A percentile compares a stretch with the other conserved stretches of the same genome.
phyloP scores from a whole-genome alignment of 2,888 invertebrate species.

The Diadegma fenestrale region DNA sequence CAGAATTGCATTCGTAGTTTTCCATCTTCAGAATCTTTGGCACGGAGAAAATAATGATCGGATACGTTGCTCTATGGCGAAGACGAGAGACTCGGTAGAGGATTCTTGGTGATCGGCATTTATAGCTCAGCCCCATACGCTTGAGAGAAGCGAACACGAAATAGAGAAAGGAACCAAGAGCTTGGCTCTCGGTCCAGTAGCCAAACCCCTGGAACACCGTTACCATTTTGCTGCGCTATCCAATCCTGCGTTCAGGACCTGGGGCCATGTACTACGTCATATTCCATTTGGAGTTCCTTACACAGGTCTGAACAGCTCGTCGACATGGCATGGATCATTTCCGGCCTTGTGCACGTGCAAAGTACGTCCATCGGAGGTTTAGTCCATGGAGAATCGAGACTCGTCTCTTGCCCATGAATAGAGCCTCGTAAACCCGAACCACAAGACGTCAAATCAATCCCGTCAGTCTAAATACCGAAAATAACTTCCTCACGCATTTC shows the following conservation, averaged over 20 bases:
- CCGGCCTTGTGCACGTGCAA: background rate
- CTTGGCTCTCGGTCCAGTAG: slow-evolving; percentile 43
- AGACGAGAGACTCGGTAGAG: slow-evolving; percentile 62
- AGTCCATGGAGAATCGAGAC: background rate
- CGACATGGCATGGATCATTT: background rate
- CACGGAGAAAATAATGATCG: slow-evolving; percentile 29
- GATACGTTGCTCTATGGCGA: slow-evolving; percentile 47
- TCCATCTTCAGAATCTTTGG: background rate
- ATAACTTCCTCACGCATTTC: background rate
- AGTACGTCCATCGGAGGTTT: background rate
- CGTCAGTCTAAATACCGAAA: background rate
- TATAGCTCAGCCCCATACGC: slow-evolving; percentile 69
- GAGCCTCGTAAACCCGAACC: background rate
- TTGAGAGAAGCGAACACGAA: slow-evolving; percentile 46
- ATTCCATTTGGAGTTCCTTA: slow-evolving; percentile 47
- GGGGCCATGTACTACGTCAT: slow-evolving; percentile 34
- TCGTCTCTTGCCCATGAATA: background rate
- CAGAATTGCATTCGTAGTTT: background rate
- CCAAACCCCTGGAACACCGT: slow-evolving; percentile 31
- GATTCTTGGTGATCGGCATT: slow-evolving; percentile 67
- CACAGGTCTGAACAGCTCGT: slow-evolving; percentile 26
- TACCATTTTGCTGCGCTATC: slow-evolving; percentile 36
- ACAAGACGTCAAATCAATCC: background rate
- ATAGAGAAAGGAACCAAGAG: slow-evolving; percentile 17
- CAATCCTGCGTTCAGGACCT: slow-evolving; percentile 13